Evolutionary conservation across 2,797 vertebrate genomes (phyloP).

Genomic region (Eidolon dupreanum): DNA sequence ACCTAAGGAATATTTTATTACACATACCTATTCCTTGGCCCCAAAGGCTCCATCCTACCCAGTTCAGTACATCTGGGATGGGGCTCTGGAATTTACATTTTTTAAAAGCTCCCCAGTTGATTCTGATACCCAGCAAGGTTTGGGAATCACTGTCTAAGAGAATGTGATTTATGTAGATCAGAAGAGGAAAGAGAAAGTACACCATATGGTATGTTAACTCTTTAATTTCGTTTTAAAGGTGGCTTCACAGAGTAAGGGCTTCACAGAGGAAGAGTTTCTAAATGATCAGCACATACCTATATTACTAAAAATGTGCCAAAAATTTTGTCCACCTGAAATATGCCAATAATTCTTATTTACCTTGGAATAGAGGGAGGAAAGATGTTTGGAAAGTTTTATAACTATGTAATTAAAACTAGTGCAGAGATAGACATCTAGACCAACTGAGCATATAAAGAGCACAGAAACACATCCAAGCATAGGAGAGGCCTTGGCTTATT

Average conservation of each 20-base stretch:
- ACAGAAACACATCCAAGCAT: background rate
- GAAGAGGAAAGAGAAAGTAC: constrained; percentile 19
- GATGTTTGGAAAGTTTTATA: background rate
- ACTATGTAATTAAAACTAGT: background rate
- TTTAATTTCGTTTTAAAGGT: constrained; percentile 49
- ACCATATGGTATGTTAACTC: constrained; percentile 40
- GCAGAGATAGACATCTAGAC: background rate
- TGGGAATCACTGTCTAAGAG: constrained; percentile 59
- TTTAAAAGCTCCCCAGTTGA: constrained; percentile 54
- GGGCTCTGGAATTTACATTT: constrained; percentile 49
- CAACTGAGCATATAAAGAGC: background rate
- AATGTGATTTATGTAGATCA: constrained; percentile 61
- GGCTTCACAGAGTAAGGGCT: background rate
- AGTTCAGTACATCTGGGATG: background rate
- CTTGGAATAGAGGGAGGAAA: background rate
- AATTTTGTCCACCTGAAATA: constrained; percentile 24
- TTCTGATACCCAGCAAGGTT: constrained; percentile 34
- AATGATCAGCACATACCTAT: background rate
- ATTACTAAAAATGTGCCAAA: background rate
- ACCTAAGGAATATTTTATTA: background rate
- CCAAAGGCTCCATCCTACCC: background rate
- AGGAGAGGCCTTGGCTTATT: background rate
- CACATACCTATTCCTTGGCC: background rate
- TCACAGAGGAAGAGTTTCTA: background rate
- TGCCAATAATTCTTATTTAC: background rate